Percentiles rank a stretch among this genome's conserved stretches.
Conservation (phyloP, 2,888 invertebrate genomes). For the Branchipolynoe longqiensis region DNA sequence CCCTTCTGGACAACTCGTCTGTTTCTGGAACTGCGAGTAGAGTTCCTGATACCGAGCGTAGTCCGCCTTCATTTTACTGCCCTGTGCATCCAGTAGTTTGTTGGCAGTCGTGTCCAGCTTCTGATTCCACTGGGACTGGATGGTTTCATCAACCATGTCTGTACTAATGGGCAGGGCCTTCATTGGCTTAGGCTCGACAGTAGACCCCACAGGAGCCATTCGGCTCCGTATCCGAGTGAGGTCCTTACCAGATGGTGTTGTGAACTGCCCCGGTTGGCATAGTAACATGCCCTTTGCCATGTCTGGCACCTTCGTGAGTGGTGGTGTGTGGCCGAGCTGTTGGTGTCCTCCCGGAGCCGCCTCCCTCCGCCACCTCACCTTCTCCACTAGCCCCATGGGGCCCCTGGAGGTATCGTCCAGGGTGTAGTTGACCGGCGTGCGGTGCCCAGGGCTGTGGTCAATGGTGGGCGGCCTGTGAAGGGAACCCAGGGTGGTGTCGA, state of each 20-base stretch:
- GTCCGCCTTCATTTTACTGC: not conserved
- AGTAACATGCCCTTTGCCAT: not conserved
- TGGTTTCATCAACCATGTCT: too few species aligned
- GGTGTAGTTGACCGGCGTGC: slow-evolving; percentile 9
- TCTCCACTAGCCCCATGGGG: slow-evolving; percentile 26
- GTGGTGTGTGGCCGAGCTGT: not conserved
- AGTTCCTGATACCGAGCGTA: slow-evolving; percentile 11
- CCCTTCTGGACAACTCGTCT: not conserved
- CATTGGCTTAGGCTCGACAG: slow-evolving; percentile 14
- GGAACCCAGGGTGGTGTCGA: not conserved
- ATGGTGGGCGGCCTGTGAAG: not conserved
- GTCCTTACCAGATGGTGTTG: not conserved
- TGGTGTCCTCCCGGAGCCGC: too few species aligned
- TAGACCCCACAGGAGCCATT: not conserved
- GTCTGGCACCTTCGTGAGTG: not conserved
- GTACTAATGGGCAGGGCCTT: slow-evolving; percentile 14
- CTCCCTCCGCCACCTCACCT: slow-evolving; percentile 6
- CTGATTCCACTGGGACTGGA: too few species aligned
- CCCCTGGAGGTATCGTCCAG: slow-evolving; percentile 12
- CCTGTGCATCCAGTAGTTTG: slow-evolving; percentile 16
- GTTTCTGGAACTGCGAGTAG: slow-evolving; percentile 20
- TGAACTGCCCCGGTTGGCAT: slow-evolving; percentile 21
- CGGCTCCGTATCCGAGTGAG: not conserved
- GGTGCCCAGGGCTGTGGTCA: not conserved
- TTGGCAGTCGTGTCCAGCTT: slow-evolving; percentile 5